Conservation (phyloP, 1,140 invertebrate species). For the Periplaneta americana region DNA sequence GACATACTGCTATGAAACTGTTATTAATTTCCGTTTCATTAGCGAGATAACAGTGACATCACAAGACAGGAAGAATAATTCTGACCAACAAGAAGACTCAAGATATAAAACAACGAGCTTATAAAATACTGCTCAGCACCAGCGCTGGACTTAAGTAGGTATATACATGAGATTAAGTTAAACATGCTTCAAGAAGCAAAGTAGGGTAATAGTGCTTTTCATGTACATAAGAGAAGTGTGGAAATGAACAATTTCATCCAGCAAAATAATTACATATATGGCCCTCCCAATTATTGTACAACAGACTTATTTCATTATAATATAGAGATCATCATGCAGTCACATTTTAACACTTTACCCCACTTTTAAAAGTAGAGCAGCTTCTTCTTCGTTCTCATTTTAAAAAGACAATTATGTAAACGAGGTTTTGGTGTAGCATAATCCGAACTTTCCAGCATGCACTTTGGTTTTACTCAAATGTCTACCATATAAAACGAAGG, state of each 20-base stretch:
- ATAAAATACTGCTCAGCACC: neutral
- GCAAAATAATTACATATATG: neutral
- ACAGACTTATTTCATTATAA: neutral
- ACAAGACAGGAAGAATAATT: neutral
- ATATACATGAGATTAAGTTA: neutral
- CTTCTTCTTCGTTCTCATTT: neutral
- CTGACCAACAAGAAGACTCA: neutral
- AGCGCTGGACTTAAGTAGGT: neutral
- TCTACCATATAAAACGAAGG: neutral
- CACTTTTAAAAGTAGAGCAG: neutral
- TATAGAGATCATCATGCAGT: neutral
- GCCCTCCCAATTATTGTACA: neutral
- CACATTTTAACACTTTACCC: neutral
- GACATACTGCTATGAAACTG: neutral
- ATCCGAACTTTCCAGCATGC: neutral
- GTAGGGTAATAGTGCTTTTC: neutral
- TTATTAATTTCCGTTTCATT: neutral
- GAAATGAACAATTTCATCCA: neutral
- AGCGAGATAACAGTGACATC: neutral
- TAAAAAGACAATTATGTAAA: neutral
- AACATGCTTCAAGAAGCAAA: neutral
- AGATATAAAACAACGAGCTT: neutral
- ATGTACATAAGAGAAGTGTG: neutral
- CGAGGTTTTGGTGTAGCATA: neutral
- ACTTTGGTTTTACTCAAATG: neutral